phyloP scores from a whole-genome alignment of 2,888 invertebrate genomes.

The Mythimna impura region DNA sequence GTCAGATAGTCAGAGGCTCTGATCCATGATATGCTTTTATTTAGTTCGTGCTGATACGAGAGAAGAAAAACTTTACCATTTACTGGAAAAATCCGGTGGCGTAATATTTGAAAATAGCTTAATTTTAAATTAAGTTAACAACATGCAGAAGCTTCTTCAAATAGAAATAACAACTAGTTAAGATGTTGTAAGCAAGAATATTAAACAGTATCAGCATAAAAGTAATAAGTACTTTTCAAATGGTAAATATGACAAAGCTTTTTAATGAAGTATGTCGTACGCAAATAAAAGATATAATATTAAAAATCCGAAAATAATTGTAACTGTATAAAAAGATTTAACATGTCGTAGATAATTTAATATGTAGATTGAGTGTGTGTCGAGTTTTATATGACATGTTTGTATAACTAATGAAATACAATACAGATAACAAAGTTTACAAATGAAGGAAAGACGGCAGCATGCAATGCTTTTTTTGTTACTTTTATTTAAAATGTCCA shows the following conservation, averaged over 20 bases:
- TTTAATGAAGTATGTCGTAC: conserved; percentile 21
- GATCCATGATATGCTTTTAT: background rate
- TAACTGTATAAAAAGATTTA: conserved; percentile 66
- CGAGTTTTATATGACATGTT: conserved; percentile 76
- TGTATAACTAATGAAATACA: conserved; percentile 67
- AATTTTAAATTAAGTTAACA: conserved; percentile 18
- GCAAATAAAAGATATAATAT: conserved; percentile 36
- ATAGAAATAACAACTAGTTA: conserved; percentile 17
- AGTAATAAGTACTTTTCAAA: conserved; percentile 12
- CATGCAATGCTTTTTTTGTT: conserved; percentile 37
- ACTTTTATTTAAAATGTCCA: conserved; percentile 28
- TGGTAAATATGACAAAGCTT: conserved; percentile 25
- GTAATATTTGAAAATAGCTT: conserved; percentile 19
- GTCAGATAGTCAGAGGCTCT: no score
- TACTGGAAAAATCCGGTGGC: conserved; percentile 23
- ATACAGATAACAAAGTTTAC: conserved; percentile 53
- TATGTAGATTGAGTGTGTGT: conserved; percentile 62
- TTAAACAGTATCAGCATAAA: conserved; percentile 16
- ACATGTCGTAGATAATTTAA: conserved; percentile 70
- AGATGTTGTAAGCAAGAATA: conserved; percentile 7
- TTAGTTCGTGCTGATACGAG: conserved; percentile 6
- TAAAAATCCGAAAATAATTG: conserved; percentile 61
- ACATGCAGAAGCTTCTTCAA: conserved; percentile 18
- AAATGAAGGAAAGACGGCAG: conserved; percentile 37
- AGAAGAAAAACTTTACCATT: background rate